Percentiles rank a stretch among this genome's conserved stretches.
Conservation (phyloP, 2,888 invertebrate genomes). For the Drosophila basisetae region DNA sequence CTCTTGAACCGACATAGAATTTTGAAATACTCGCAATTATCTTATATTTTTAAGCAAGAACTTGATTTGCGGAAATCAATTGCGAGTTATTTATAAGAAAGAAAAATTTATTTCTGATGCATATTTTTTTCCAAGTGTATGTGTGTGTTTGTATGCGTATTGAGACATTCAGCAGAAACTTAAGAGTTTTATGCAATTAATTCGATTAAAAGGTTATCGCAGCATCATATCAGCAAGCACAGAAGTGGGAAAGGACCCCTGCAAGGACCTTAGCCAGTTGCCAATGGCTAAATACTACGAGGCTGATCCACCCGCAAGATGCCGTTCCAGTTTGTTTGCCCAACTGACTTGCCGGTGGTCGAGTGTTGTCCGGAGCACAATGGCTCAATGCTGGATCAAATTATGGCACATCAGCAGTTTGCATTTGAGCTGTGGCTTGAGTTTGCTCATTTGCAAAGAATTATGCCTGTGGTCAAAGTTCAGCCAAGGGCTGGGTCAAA, state of each 20-base stretch:
- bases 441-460: constrained; percentile 42
- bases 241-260: constrained; percentile 5
- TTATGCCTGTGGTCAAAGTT: constrained; percentile 58
- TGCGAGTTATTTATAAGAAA: background rate
- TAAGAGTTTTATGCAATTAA: constrained; percentile 66
- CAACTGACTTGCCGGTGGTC: constrained; percentile 27
- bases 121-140: background rate
- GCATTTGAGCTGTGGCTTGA: constrained; percentile 30
- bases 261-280: background rate
- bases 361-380: constrained; percentile 28
- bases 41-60: background rate
- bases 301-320: background rate
- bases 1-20: fast-evolving
- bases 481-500: constrained; percentile 31
- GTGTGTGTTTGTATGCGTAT: constrained; percentile 2
- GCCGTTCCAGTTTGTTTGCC: constrained; percentile 13
- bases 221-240: constrained; percentile 13
- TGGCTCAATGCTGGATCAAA: constrained; percentile 50
- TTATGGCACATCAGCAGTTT: constrained; percentile 55
- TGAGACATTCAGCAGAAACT: constrained; percentile 40
- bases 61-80: background rate
- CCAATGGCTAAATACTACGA: background rate
- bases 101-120: background rate
- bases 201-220: constrained; percentile 67
- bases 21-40: background rate